Base-by-base conservation (phyloP, 1,140 invertebrate genomes). In the Formica exsecta region DNA sequence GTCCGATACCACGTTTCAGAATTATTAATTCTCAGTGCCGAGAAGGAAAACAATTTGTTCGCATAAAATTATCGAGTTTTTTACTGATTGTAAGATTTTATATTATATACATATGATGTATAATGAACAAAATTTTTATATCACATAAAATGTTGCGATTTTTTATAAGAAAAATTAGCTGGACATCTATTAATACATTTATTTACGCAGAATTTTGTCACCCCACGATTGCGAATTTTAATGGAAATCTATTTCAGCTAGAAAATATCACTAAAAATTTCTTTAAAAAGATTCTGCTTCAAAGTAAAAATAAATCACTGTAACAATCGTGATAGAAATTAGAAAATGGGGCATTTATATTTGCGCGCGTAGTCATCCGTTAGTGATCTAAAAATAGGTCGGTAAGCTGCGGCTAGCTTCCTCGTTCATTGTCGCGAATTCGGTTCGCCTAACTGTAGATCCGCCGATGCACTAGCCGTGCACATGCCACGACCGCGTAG, bases 401-500 rank as follows among this genome's bases (percentile, higher is more conserved):
- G 89, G 68, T 61, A 75, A 85, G 88, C 70, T 48, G 79, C 86
- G 87, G 87, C 85, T 89, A 83, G 91, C 92, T 94, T 94, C 94
- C 92, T 94, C 90, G 91, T 94, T 94, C 93, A 95, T 94, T 94
- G 93, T 95, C 92, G 92, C 92, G 92, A 95, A 95, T 95, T 95
- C 92, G 93, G 94, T 94, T 93, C 94, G 93, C 76, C 91, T 95
- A 95, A 95, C 94, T 93, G 94, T 95, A 95, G 89, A 91, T 91
- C 77, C 84, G 77, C 80, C 90, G 87, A 66, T 89, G 90, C 89
- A 88, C 89, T 88, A 90, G 89, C 89, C 89, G 87, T 88, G 90
- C 87, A 88, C 84, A 87, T 84, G 89, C 88, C 89, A 86, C 84
- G 74, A 85, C 74, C 87, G 83, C 44, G 36, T 54, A 84, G 59